Evolutionary conservation across 2,797 vertebrate genomes (phyloP).

Genomic region (Falco berigora): DNA sequence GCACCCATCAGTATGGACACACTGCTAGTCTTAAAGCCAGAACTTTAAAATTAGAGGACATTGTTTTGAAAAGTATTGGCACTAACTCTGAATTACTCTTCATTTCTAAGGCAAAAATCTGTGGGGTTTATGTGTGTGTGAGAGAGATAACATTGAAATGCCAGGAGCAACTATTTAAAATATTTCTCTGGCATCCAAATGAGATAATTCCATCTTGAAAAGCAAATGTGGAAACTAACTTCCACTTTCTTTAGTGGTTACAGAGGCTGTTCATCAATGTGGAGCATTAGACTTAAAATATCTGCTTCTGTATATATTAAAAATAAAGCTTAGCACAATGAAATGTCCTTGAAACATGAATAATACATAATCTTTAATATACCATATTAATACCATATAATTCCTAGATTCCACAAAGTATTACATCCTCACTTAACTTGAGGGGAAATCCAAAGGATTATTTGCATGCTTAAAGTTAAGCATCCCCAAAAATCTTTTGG

Average conservation of each 20-base stretch:
- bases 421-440: background rate
- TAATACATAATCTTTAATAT: background rate
- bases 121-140: background rate
- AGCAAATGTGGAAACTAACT: background rate
- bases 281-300: background rate
- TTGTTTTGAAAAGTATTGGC: background rate
- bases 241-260: background rate
- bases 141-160: background rate
- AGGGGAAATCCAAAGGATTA: background rate
- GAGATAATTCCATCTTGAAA: background rate
- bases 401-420: background rate
- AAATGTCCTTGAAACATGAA: background rate
- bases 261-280: background rate
- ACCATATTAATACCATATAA: background rate
- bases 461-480: background rate
- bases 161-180: background rate
- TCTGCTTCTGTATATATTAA: background rate
- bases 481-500: background rate
- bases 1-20: background rate
- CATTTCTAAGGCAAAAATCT: background rate
- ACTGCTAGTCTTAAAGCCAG: background rate
- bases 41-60: background rate
- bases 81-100: background rate
- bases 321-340: background rate
- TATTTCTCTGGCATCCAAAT: background rate